A percentile compares a stretch with the other conserved stretches of the same genome.
Conservation (phyloP, 2,888 invertebrate genomes). For the Gortyna flavago region DNA sequence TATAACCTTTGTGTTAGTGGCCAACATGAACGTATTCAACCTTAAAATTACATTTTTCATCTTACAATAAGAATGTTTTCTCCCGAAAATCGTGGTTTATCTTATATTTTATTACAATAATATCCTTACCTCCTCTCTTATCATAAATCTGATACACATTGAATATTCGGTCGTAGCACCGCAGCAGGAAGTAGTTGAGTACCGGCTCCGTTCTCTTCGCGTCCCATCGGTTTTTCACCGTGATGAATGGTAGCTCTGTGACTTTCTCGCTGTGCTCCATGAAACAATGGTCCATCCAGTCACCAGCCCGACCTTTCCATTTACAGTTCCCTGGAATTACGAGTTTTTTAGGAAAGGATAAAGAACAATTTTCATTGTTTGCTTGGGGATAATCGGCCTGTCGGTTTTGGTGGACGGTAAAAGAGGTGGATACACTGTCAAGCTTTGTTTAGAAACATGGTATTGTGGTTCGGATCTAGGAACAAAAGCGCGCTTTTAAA, state of each 20-base stretch:
- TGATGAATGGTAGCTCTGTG: constrained; percentile 87
- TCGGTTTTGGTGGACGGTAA: constrained; percentile 5
- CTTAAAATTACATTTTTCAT: not conserved
- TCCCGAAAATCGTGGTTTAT: constrained; percentile 5
- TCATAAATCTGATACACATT: constrained; percentile 89
- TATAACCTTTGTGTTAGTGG: not conserved
- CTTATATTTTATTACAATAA: constrained; percentile 11
- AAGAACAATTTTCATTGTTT: constrained; percentile 29
- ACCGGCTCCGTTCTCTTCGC: constrained; percentile 86
- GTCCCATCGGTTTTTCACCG: constrained; percentile 86
- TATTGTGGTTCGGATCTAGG: not conserved
- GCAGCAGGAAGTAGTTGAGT: constrained; percentile 86
- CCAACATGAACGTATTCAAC: not conserved
- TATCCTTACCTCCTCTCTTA: constrained; percentile 82
- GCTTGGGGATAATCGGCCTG: constrained; percentile 18
- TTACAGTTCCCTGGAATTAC: constrained; percentile 84
- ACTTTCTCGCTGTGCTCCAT: constrained; percentile 87
- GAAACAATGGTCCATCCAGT: constrained; percentile 91
- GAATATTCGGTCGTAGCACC: constrained; percentile 86
- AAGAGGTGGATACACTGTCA: constrained; percentile 9
- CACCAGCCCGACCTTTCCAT: constrained; percentile 91
- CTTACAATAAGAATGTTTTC: constrained; percentile 3
- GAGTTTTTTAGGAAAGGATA: constrained; percentile 20
- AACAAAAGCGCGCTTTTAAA: too few relatives aligned
- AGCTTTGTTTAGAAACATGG: not conserved